Evolutionary conservation across 2,113 vertebrate genomes (phyloP).

Genomic region (Uropsilus gracilis): DNA sequence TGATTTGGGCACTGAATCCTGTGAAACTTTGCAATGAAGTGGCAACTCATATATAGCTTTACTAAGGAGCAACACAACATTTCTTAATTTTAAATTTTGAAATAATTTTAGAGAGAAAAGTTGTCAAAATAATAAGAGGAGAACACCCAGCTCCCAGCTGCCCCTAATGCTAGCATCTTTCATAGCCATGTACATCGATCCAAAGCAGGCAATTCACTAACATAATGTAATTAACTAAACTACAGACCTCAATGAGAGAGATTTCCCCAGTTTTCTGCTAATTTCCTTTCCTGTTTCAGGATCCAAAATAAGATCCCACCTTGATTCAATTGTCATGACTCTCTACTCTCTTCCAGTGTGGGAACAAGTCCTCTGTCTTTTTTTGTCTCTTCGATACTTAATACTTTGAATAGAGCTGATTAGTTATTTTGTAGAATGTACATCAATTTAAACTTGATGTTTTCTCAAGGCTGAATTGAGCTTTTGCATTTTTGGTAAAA

Average conservation of each 20-base stretch:
- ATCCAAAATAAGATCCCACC: not conserved
- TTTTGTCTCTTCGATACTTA: not conserved
- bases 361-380: not conserved
- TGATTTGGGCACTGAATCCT: not conserved
- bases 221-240: not conserved
- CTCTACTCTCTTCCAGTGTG: not conserved
- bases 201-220: not conserved
- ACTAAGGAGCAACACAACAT: not conserved
- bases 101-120: conserved; percentile 25
- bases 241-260: not conserved
- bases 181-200: not conserved
- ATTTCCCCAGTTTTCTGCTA: not conserved
- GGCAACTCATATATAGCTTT: not conserved
- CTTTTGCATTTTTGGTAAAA: conserved; percentile 22
- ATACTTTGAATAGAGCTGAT: not conserved
- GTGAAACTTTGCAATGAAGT: not conserved
- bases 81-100: not conserved
- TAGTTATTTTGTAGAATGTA: not conserved
- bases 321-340: not conserved
- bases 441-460: not conserved
- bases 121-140: not conserved
- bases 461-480: not conserved
- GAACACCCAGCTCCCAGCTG: not conserved
- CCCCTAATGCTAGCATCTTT: not conserved
- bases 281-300: not conserved